Percentiles rank a stretch among this genome's conserved stretches.
These are phyloP conservation scores for Stramonita haemastoma DNA, from an alignment of 2,888 invertebrate genomes.

Conservation along the genomic window DNA sequence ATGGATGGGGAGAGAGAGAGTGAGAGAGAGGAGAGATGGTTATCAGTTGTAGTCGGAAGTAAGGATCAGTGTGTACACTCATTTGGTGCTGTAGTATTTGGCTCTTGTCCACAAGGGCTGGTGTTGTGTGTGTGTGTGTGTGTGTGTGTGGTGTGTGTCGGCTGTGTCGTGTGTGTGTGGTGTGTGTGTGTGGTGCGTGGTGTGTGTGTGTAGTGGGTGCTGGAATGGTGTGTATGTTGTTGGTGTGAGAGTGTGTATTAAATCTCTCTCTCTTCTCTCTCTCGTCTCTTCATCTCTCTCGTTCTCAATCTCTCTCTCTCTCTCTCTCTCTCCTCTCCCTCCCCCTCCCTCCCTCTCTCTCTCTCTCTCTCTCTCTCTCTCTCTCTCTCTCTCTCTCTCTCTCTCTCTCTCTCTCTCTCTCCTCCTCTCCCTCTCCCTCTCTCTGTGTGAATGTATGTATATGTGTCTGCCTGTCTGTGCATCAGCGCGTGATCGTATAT, in stretches of 20 bases:
- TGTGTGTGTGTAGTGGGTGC: neutral
- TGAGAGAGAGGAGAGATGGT: too few species aligned
- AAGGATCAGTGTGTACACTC: too few species aligned
- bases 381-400: neutral
- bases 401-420: too few species aligned
- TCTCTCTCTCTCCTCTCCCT: neutral
- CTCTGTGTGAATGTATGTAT: too few species aligned
- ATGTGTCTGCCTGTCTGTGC: neutral
- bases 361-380: neutral
- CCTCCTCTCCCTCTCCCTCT: too few species aligned
- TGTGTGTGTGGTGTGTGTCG: neutral
- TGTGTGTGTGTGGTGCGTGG: slow-evolving; percentile 8
- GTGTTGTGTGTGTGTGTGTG: neutral
- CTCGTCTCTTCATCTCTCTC: neutral
- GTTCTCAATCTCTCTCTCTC: neutral
- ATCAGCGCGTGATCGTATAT: neutral
- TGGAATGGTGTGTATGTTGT: neutral
- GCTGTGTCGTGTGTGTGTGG: neutral
- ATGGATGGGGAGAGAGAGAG: too few species aligned
- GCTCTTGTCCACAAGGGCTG: too few species aligned
- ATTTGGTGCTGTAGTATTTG: too few species aligned
- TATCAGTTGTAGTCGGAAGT: too few species aligned
- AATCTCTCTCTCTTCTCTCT: too few species aligned
- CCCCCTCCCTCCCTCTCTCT: neutral
- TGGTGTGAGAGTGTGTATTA: neutral